phyloP scores from a whole-genome alignment of 2,888 invertebrate species.

The Leucophora obtusa region DNA sequence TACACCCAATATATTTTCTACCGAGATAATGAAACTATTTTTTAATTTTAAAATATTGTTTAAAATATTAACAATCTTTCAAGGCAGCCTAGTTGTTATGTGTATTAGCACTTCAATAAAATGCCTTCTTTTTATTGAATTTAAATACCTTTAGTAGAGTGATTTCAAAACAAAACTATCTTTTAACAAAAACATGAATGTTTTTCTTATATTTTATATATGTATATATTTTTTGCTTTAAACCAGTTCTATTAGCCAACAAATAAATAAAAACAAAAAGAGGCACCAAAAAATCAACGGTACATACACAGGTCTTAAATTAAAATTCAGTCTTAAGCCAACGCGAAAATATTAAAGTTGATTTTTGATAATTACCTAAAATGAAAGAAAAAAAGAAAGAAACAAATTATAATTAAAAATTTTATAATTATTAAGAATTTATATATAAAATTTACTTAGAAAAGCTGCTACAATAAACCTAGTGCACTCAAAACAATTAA shows the following conservation, averaged over 20 bases:
- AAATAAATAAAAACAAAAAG: conserved; percentile 27
- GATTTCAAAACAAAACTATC: conserved; percentile 11
- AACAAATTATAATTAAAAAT: conserved; percentile 13
- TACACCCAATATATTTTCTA: too few species aligned
- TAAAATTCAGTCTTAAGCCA: conserved; percentile 49
- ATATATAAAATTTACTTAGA: conserved; percentile 13
- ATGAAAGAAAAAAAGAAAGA: conserved; percentile 1
- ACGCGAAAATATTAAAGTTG: conserved; percentile 55
- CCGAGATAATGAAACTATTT: too few species aligned
- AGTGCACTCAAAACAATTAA: conserved; percentile 8
- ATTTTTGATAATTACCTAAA: conserved; percentile 32
- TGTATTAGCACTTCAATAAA: too few species aligned
- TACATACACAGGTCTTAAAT: conserved; percentile 22
- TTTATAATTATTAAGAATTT: conserved; percentile 6
- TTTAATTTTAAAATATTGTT: too few species aligned
- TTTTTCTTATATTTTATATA: conserved; percentile 26
- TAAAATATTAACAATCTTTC: too few species aligned
- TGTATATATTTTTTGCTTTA: conserved; percentile 30
- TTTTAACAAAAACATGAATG: conserved; percentile 32
- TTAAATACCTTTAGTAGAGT: conserved; percentile 18
- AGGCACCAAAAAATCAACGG: conserved; percentile 36
- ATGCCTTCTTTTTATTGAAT: not conserved
- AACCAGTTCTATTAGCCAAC: conserved; percentile 53
- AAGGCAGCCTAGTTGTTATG: too few species aligned
- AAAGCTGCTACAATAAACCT: not conserved